These are phyloP conservation scores for Drosophila triauraria DNA, from an alignment of 1,140 invertebrate species.

Conservation along the genomic window DNA sequence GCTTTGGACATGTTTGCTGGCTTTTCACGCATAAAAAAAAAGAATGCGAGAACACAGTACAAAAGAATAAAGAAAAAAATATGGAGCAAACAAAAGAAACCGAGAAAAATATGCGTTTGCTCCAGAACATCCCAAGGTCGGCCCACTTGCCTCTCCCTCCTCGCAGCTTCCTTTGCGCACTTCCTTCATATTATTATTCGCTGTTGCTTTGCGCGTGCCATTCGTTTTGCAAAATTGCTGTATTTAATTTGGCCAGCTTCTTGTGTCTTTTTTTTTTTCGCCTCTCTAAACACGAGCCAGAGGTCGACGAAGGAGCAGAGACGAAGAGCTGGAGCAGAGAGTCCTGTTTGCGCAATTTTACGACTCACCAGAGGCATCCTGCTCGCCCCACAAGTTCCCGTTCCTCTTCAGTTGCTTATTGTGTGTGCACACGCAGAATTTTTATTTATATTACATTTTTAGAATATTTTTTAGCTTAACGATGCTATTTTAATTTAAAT, in stretches of 20 bases:
- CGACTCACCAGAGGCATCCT: constrained; percentile 67
- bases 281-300: constrained; percentile 29
- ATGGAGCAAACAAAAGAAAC: constrained; percentile 26
- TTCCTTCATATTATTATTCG: constrained; percentile 68
- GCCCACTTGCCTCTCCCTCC: not conserved
- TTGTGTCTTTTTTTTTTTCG: not conserved
- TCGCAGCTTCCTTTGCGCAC: constrained; percentile 39
- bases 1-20: constrained; percentile 46
- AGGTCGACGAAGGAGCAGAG: constrained; percentile 3
- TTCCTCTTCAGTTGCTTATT: constrained; percentile 48
- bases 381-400: constrained; percentile 3
- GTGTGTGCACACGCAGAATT: constrained; percentile 64
- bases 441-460: not conserved
- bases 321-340: constrained; percentile 1
- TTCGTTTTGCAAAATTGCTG: constrained; percentile 73
- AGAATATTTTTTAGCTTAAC: not conserved
- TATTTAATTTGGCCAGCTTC: constrained; percentile 71
- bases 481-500: not conserved
- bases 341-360: constrained; percentile 70
- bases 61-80: constrained; percentile 3
- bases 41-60: not conserved
- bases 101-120: constrained; percentile 57
- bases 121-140: constrained; percentile 43
- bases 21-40: constrained; percentile 12
- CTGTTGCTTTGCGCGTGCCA: constrained; percentile 54